Conservation (phyloP, 2,113 vertebrate genomes). For the Pangasianodon hypophthalmus region DNA sequence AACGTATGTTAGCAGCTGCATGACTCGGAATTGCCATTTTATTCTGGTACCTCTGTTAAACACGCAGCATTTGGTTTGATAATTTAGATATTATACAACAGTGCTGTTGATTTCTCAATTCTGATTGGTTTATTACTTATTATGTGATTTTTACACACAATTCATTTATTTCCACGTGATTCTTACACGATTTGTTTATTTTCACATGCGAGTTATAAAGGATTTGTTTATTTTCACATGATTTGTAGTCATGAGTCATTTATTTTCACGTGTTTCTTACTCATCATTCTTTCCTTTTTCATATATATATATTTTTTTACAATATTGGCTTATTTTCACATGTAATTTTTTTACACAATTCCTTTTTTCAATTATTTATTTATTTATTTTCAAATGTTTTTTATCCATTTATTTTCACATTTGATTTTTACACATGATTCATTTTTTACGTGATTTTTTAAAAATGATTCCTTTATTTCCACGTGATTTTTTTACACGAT, state of each 20-base stretch:
- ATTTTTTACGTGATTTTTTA: not conserved
- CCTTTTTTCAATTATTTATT: too few species aligned
- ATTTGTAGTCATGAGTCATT: not conserved
- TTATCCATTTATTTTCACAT: not conserved
- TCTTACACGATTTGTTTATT: not conserved
- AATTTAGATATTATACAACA: not conserved
- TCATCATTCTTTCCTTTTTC: not conserved
- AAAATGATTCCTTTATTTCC: not conserved
- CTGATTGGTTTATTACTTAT: not conserved
- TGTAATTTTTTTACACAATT: not conserved
- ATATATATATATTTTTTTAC: not conserved
- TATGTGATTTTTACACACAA: not conserved
- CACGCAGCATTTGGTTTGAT: not conserved
- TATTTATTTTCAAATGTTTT: not conserved
- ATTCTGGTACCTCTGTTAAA: not conserved
- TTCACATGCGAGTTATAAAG: not conserved
- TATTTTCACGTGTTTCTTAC: not conserved
- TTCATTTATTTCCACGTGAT: not conserved
- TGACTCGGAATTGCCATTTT: not conserved
- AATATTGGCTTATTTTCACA: too few species aligned
- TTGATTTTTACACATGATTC: not conserved
- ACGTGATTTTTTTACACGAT: too few species aligned
- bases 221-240: not conserved
- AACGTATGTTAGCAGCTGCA: slow-evolving; percentile 15
- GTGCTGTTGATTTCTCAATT: not conserved